A percentile compares a stretch with the other conserved stretches of the same genome.
These are phyloP conservation scores for Colletes collaris DNA, from an alignment of 2,888 invertebrate genomes.

Conservation along the genomic window DNA sequence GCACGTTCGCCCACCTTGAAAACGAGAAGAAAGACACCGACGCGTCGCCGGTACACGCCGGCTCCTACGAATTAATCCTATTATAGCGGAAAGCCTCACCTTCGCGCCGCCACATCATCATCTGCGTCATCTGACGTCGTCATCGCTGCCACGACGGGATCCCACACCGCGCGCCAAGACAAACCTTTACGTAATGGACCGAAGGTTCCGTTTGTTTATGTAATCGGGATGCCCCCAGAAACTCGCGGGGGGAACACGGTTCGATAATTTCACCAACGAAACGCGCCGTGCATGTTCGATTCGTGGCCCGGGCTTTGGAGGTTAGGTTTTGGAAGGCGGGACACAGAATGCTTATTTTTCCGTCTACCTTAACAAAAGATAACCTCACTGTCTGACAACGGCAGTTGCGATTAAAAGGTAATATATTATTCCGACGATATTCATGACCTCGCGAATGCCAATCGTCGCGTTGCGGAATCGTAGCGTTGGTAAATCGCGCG, in stretches of 20 bases:
- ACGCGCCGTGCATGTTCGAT: not conserved
- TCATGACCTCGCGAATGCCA: constrained; percentile 35
- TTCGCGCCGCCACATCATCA: constrained; percentile 43
- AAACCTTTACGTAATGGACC: constrained; percentile 49
- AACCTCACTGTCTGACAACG: too few relatives aligned
- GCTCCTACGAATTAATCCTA: constrained; percentile 68
- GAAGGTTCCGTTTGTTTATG: constrained; percentile 60
- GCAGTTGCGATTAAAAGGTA: too few relatives aligned
- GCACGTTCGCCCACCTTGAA: constrained; percentile 55
- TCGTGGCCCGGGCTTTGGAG: not conserved
- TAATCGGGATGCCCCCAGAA: constrained; percentile 46
- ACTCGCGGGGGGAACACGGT: constrained; percentile 20
- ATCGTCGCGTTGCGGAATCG: constrained; percentile 17
- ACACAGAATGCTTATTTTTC: too few relatives aligned
- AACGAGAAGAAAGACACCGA: constrained; percentile 45
- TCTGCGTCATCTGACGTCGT: constrained; percentile 33
- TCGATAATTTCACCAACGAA: constrained; percentile 25
- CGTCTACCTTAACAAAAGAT: too few relatives aligned
- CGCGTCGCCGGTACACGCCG: constrained; percentile 35
- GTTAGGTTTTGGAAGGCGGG: too few relatives aligned
- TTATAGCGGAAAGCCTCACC: constrained; percentile 52
- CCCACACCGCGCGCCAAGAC: constrained; percentile 50
- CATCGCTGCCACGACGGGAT: constrained; percentile 22
- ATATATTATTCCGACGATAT: constrained; percentile 9
- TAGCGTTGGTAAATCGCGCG: constrained; percentile 29